A percentile compares a stretch with the other conserved stretches of the same genome.
Evolutionary conservation across 1,140 invertebrate species (phyloP).

Genomic region (Nasonia vitripennis): DNA sequence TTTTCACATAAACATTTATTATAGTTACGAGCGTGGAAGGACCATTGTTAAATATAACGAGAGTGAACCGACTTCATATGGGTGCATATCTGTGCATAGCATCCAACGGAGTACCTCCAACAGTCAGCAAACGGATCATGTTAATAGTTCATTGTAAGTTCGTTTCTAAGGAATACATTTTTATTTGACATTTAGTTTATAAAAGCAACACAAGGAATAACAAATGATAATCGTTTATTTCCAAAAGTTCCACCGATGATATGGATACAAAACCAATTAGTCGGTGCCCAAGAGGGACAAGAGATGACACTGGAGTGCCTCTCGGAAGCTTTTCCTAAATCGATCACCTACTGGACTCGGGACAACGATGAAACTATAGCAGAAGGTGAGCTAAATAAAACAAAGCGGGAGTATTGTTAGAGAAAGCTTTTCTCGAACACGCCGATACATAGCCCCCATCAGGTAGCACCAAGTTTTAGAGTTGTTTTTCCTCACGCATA

Average conservation of each 20-base stretch:
- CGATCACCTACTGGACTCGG: constrained; percentile 89
- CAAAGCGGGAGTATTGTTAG: background rate
- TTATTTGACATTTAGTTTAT: background rate
- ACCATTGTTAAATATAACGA: constrained; percentile 84
- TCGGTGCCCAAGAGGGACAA: constrained; percentile 84
- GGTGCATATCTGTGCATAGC: constrained; percentile 93
- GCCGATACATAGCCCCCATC: background rate
- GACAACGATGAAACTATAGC: constrained; percentile 86
- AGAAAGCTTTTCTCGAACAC: background rate
- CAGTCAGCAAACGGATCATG: constrained; percentile 91
- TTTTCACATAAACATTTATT: constrained; percentile 62
- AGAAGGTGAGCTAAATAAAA: constrained; percentile 76
- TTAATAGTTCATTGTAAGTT: constrained; percentile 91
- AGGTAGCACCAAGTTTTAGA: background rate
- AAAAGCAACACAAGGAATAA: too few species aligned
- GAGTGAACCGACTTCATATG: constrained; percentile 90
- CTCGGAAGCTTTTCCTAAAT: constrained; percentile 90
- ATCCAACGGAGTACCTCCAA: constrained; percentile 90
- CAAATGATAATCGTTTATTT: constrained; percentile 49
- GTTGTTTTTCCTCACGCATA: background rate
- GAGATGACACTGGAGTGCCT: constrained; percentile 86
- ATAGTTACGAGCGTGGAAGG: constrained; percentile 84
- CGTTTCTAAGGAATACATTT: background rate
- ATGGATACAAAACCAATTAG: constrained; percentile 86
- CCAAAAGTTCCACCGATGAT: constrained; percentile 87